These are phyloP conservation scores for Elaphurus davidianus DNA, from an alignment of 2,113 vertebrate genomes.

Conservation along the genomic window DNA sequence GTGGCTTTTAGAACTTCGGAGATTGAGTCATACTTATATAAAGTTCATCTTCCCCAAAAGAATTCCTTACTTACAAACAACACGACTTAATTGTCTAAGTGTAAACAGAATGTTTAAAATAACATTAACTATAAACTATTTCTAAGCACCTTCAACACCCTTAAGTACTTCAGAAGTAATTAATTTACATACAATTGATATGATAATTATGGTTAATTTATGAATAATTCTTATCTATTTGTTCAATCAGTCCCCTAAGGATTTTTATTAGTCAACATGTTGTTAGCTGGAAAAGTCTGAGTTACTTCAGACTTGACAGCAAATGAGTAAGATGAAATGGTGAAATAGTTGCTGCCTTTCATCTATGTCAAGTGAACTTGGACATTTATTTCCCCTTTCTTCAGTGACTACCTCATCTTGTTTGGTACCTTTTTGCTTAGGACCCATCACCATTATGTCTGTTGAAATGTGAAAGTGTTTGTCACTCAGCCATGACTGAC, in stretches of 20 bases:
- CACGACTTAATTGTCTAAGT: not conserved
- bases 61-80: not conserved
- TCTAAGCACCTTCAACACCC: slow-evolving; percentile 8
- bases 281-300: slow-evolving; percentile 9
- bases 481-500: not conserved
- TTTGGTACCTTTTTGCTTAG: not conserved
- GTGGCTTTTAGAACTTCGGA: not conserved
- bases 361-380: not conserved
- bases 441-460: not conserved
- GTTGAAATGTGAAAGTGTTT: not conserved
- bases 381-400: not conserved
- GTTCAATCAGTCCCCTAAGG: slow-evolving; percentile 10
- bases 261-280: slow-evolving; percentile 11
- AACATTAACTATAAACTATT: slow-evolving; percentile 14
- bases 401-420: not conserved
- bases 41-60: not conserved
- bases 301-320: not conserved
- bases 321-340: not conserved
- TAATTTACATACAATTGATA: slow-evolving; percentile 51
- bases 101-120: slow-evolving; percentile 12
- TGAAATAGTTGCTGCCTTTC: slow-evolving; percentile 6
- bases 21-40: not conserved
- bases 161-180: slow-evolving; percentile 24
- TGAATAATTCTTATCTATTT: slow-evolving; percentile 47
- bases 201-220: slow-evolving; percentile 50